A percentile compares a stretch with the other conserved stretches of the same genome.
These are phyloP conservation scores for Mimas tiliae DNA, from an alignment of 2,888 invertebrate genomes.

Conservation along the genomic window DNA sequence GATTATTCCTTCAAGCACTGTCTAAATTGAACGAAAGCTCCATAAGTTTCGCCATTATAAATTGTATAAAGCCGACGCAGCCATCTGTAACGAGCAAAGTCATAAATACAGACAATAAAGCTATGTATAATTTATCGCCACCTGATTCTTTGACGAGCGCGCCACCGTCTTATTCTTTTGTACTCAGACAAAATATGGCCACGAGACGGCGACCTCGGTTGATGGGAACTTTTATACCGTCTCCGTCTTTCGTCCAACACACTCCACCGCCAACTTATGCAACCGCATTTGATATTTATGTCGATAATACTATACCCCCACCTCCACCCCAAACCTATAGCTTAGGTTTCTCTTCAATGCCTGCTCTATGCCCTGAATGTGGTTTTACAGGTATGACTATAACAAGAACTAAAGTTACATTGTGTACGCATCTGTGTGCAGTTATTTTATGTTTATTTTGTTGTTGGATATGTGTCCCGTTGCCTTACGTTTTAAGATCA, in stretches of 20 bases:
- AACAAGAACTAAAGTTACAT: constrained; percentile 62
- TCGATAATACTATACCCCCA: constrained; percentile 62
- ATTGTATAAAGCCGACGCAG: constrained; percentile 37
- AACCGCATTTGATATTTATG: constrained; percentile 74
- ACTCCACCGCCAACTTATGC: constrained; percentile 76
- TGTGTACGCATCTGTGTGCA: constrained; percentile 76
- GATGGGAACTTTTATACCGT: constrained; percentile 76
- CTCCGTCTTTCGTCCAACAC: constrained; percentile 72
- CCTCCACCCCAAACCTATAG: constrained; percentile 58
- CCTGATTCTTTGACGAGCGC: constrained; percentile 73
- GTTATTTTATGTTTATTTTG: constrained; percentile 69
- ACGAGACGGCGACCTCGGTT: constrained; percentile 65
- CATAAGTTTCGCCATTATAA: constrained; percentile 46
- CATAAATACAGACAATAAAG: constrained; percentile 33
- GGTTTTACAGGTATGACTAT: constrained; percentile 69
- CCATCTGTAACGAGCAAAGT: constrained; percentile 31
- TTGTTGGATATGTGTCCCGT: constrained; percentile 76
- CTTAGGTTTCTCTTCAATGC: constrained; percentile 69
- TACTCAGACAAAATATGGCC: constrained; percentile 67
- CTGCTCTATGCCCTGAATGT: constrained; percentile 69
- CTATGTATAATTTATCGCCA: constrained; percentile 55
- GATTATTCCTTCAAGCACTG: constrained; percentile 66
- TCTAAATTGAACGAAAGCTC: constrained; percentile 64
- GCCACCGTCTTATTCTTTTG: constrained; percentile 77
- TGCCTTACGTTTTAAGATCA: constrained; percentile 73